Conservation (phyloP, 2,888 invertebrate genomes). For the Eilema caniola region DNA sequence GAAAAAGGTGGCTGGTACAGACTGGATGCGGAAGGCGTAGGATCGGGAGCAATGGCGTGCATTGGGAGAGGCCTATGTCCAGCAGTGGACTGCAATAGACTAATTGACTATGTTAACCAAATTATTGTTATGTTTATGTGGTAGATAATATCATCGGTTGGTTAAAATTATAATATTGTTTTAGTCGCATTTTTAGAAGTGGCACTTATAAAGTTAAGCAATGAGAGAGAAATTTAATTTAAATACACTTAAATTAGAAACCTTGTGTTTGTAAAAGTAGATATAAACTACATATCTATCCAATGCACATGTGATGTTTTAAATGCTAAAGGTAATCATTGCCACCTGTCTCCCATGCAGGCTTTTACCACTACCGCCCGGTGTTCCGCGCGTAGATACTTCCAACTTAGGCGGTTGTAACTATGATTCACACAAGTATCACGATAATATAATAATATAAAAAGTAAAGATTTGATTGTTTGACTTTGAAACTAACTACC, state of each 20-base stretch:
- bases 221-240: too few relatives aligned
- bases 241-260: slow-evolving; percentile 4
- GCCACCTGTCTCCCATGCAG: background rate
- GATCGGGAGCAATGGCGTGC: too few relatives aligned
- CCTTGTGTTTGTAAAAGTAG: slow-evolving; percentile 1
- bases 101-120: background rate
- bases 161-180: background rate
- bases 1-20: too few relatives aligned
- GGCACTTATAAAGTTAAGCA: background rate
- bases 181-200: background rate
- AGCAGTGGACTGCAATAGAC: too few relatives aligned
- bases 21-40: too few relatives aligned
- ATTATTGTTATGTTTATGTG: background rate
- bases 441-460: too few relatives aligned
- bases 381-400: background rate
- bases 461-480: too few relatives aligned
- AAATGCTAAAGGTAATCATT: background rate
- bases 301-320: slow-evolving; percentile 1
- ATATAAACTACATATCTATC: background rate
- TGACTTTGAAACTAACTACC: too few relatives aligned
- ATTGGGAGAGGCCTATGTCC: too few relatives aligned
- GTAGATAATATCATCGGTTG: background rate
- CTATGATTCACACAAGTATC: background rate
- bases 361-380: background rate
- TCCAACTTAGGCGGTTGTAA: background rate